Evolutionary conservation across 53 echinoderm and acorn worm genomes (phyloP).

Genomic region (Echinarachnius parma): DNA sequence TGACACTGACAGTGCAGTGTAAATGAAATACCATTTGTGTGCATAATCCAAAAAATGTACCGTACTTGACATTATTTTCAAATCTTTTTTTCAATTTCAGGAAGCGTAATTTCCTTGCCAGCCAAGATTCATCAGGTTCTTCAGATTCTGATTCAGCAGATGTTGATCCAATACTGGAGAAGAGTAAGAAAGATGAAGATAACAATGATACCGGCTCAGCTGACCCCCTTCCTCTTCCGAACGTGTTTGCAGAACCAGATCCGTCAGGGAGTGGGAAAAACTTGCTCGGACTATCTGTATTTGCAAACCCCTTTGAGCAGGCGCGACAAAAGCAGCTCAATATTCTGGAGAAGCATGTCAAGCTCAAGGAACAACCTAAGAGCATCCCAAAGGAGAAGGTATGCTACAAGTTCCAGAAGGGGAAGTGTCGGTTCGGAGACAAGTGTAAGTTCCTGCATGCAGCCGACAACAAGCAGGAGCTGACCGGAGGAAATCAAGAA

Average conservation of each 20-base stretch:
- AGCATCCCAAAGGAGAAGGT: conserved; percentile 45
- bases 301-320: conserved; percentile 70
- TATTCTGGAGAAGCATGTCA: conserved; percentile 84
- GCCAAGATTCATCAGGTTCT: conserved; percentile 9
- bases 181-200: neutral
- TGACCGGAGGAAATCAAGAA: conserved; percentile 21
- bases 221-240: conserved; percentile 18
- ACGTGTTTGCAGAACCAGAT: conserved; percentile 8
- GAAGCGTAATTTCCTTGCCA: conserved; percentile 7
- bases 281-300: conserved; percentile 50
- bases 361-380: conserved; percentile 57
- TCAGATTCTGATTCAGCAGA: conserved; percentile 15
- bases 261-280: neutral
- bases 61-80: no score
- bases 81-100: neutral
- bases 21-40: no score
- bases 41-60: no score
- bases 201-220: neutral
- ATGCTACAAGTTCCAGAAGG: conserved; percentile 75
- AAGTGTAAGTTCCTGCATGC: conserved; percentile 74
- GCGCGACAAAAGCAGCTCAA: conserved; percentile 62
- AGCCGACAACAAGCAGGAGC: conserved; percentile 8
- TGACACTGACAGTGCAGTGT: no score
- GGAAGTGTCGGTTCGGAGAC: conserved; percentile 70
- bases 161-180: neutral